Base-by-base conservation (phyloP, 2,113 vertebrate species). In the Bubo blakistoni region DNA sequence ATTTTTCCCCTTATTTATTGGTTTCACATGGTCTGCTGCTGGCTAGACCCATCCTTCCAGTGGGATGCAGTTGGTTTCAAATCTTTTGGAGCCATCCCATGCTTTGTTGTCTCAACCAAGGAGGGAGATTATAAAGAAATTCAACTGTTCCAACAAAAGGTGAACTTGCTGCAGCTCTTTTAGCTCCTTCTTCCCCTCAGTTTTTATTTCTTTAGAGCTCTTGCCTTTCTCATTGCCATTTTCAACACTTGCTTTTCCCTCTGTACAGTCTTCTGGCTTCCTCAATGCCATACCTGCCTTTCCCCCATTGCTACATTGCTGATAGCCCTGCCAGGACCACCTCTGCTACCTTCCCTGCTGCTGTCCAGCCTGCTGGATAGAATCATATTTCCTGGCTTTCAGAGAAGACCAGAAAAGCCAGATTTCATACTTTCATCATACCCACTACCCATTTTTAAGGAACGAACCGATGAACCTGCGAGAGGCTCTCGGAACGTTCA, bases 401-500 rank as follows among this genome's bases (percentile, higher is more conserved):
- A 19, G 76, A 34, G 61, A 51, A 72, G 40, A 17, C 19, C 30
- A 77, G 46, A 51, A 77, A 42, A 86, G 26, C 32, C 72, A 12
- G 21, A 49, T 70, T 57, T 58, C 59, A 32, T 62, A 38, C 40
- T 89, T 66, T 22, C 46, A 30, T 74, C 51, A 36, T 40, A 27
- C 26, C 26, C 46, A 38, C 16, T 67, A 30, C 29, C 54, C 36
- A 16, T 30, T 34, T 44, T 29, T 55, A 65, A 65, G 88, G 54
- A 51, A 30, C 0, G 2, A 62, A 2, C 13, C 1, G 2, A 7
- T 13, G 38, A 51, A 27, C 12, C 15, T 4, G 1, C 5, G 8
- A 7, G 71, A 61, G 49, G 36, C 3, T 1, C 34, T 66, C 2
- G 1, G 57, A 36, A 29, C 12, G 0, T 30, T 26, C 2, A 2